Conservation (phyloP, 2,113 vertebrate genomes). For the Cyprinodon brontotheroides region DNA sequence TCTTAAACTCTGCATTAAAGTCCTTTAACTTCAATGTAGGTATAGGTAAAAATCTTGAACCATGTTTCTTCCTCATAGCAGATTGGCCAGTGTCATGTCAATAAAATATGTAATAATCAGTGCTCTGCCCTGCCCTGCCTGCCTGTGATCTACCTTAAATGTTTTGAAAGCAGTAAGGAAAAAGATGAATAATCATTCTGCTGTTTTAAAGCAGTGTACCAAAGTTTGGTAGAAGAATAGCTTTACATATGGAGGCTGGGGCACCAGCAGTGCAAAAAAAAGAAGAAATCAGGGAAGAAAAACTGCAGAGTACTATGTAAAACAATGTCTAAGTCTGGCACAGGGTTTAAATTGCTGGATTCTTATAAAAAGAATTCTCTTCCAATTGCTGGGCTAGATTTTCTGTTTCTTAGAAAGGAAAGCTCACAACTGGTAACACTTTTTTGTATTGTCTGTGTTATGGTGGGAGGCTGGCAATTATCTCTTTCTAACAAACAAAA, state of each 20-base stretch:
- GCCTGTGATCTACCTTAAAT: too few relatives aligned
- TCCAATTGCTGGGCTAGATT: conserved; percentile 9
- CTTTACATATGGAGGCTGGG: conserved; percentile 28
- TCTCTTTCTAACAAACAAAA: conserved; percentile 25
- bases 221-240: conserved; percentile 40
- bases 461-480: not conserved
- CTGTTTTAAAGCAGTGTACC: conserved; percentile 32
- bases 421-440: conserved; percentile 37
- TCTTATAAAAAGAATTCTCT: conserved; percentile 21
- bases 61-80: too few relatives aligned
- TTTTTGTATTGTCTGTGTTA: conserved; percentile 18
- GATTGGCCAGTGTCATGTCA: too few relatives aligned
- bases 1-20: too few relatives aligned
- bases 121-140: too few relatives aligned
- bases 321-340: conserved; percentile 28
- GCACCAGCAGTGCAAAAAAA: conserved; percentile 36
- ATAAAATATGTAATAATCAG: too few relatives aligned
- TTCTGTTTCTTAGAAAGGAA: conserved; percentile 36
- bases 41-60: too few relatives aligned
- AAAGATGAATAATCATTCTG: not conserved
- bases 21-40: too few relatives aligned
- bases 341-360: not conserved
- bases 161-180: too few relatives aligned
- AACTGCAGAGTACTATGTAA: conserved; percentile 9
- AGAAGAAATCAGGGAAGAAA: conserved; percentile 13